phyloP scores from a whole-genome alignment of 2,113 vertebrate genomes.

The Pygoscelis adeliae region DNA sequence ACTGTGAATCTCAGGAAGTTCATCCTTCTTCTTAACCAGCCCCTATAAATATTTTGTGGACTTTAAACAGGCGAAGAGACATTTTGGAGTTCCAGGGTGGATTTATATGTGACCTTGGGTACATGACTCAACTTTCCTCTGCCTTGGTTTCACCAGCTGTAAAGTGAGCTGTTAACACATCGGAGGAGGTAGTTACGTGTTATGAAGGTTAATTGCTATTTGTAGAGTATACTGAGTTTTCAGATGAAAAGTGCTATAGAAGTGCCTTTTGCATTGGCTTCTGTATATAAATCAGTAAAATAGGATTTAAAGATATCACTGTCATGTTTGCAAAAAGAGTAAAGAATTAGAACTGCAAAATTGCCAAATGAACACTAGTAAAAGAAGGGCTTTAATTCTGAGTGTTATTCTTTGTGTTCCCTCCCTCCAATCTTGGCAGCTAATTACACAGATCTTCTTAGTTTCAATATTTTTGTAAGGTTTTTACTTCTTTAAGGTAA shows the following conservation, averaged over 20 bases:
- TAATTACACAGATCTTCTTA: not conserved
- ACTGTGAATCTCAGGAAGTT: not conserved
- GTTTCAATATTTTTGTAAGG: not conserved
- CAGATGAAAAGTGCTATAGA: not conserved
- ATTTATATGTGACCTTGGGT: not conserved
- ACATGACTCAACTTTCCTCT: not conserved
- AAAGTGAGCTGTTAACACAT: constrained; percentile 1
- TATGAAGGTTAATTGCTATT: not conserved
- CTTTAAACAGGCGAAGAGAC: not conserved
- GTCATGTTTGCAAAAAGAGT: not conserved
- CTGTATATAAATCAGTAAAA: not conserved
- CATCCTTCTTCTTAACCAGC: not conserved
- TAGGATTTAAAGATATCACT: not conserved
- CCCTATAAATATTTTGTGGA: not conserved
- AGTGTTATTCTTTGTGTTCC: not conserved
- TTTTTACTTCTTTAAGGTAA: not conserved
- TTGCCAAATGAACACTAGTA: not conserved
- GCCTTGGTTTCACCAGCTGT: not conserved
- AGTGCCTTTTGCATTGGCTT: not conserved
- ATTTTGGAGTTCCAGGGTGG: not conserved
- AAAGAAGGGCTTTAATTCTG: not conserved
- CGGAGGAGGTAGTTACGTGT: not conserved
- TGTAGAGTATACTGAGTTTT: not conserved
- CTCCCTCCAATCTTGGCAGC: not conserved
- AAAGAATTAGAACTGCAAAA: not conserved